Base-by-base conservation (phyloP, 2,113 vertebrate species). In the Pterophyllum scalare region DNA sequence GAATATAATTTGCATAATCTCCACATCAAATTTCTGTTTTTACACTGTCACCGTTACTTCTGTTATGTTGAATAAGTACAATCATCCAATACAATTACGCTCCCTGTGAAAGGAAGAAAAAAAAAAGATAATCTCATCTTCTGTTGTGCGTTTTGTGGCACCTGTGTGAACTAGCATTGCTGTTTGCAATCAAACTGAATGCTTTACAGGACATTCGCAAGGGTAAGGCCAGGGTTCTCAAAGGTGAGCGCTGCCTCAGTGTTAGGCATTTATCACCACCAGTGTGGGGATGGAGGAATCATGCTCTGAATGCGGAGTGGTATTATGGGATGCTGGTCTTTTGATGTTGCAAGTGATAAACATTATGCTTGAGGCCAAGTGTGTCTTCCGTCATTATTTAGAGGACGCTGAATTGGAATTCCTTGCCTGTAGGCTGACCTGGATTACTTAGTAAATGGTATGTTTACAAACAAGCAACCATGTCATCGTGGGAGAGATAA, bases 181-280 rank as follows among this genome's bases (percentile, higher is more conserved):
- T 88, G 87, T 84, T 90, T 89, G 85, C 90, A 92, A 92, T 93
- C 91, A 88, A 88, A 90, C 84, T 81, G 83, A 89, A 94, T 87
- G 89, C 91, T 94, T 90, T 93, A 90, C 91, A 89, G 93, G 93
- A 92, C 92, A 90, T 79, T 92, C 85, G 82, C 92, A 91, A 90
- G 93, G 93, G 93, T 93, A 93, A 90, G 93, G 83, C 88, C 87
- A 70, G 77, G 84, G 91, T 88, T 87, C 82, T 91, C 89, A 84
- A 92, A 94, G 94, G 92, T 94, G 94, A 94, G 89, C 90, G 43
- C 91, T 58, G 88, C 85, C 86, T 84, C 87, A 62, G 83, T 87
- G 86, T 93, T 87, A 78, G 86, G 90, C 89, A 93, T 95, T 94
- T 93, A 94, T 94, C 93, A 94, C 89, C 88, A 84, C 77, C 22